Conservation (phyloP, 1,140 invertebrate genomes). For the Drosophila auraria region DNA sequence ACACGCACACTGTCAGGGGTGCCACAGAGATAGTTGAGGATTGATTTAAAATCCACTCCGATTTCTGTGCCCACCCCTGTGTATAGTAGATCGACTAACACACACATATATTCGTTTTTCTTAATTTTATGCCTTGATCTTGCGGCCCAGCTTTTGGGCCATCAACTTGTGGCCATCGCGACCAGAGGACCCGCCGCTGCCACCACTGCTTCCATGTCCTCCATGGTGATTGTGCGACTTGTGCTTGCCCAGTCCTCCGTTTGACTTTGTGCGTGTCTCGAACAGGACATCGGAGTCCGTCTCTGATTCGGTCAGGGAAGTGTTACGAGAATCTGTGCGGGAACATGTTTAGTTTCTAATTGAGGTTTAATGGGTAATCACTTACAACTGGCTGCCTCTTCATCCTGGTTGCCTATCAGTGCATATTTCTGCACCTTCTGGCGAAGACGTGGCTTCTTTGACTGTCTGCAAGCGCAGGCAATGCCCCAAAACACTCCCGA, state of each 20-base stretch:
- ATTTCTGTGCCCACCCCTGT: background rate
- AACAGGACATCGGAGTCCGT: conserved; percentile 91
- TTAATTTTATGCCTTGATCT: conserved; percentile 86
- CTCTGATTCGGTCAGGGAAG: conserved; percentile 90
- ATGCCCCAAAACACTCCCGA: conserved; percentile 90
- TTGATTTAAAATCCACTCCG: background rate
- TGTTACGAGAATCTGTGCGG: conserved; percentile 85
- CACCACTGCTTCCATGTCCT: conserved; percentile 54
- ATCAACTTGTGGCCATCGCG: conserved; percentile 85
- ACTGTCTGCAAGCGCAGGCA: conserved; percentile 89
- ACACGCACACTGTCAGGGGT: conserved; percentile 27
- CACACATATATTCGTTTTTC: conserved; percentile 27
- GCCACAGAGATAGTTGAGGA: background rate
- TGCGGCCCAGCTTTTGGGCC: conserved; percentile 86
- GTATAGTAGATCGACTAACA: conserved; percentile 59
- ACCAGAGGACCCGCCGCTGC: conserved; percentile 52
- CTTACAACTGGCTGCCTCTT: conserved; percentile 86
- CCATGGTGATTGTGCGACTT: conserved; percentile 57
- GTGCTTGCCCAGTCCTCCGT: conserved; percentile 86
- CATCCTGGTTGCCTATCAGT: conserved; percentile 87
- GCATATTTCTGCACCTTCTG: conserved; percentile 87
- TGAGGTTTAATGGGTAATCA: background rate
- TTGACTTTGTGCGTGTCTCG: conserved; percentile 87
- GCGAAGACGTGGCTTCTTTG: conserved; percentile 84
- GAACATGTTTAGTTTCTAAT: background rate